A percentile compares a stretch with the other conserved stretches of the same genome.
phyloP scores from a whole-genome alignment of 92 coral and sea anemone genomes.

The Umimayanthus chanpuru region DNA sequence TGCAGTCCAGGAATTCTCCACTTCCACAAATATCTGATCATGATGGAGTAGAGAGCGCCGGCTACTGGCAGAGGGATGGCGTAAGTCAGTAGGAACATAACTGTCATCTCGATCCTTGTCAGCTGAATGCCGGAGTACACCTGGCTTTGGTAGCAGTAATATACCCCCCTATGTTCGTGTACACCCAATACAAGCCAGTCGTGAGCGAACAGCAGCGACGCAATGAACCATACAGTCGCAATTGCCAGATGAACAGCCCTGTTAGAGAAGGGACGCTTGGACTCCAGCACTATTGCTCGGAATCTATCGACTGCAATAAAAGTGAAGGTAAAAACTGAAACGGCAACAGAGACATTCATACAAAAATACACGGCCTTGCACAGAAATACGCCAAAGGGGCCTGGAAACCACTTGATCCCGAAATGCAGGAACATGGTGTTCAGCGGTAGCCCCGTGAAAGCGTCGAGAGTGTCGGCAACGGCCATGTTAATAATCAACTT shows the following conservation, averaged over 20 bases:
- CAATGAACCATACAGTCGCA: neutral
- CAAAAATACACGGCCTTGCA: conserved; percentile 37
- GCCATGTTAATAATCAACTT: conserved; percentile 41
- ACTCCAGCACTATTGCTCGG: conserved; percentile 38
- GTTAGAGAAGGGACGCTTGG: conserved; percentile 33
- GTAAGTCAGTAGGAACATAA: conserved; percentile 7
- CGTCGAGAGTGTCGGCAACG: conserved; percentile 30
- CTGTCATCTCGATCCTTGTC: conserved; percentile 29
- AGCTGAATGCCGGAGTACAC: neutral
- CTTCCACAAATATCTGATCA: conserved; percentile 34
- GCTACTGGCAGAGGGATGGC: conserved; percentile 30
- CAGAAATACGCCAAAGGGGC: conserved; percentile 12
- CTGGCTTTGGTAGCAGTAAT: conserved; percentile 30
- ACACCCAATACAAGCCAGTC: conserved; percentile 19
- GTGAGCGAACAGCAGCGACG: conserved; percentile 19
- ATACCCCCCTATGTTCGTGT: neutral
- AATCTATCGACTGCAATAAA: conserved; percentile 35
- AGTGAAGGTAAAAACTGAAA: conserved; percentile 33
- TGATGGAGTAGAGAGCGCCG: conserved; percentile 10
- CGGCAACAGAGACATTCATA: conserved; percentile 33
- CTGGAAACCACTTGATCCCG: conserved; percentile 29
- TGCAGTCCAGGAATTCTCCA: conserved; percentile 37
- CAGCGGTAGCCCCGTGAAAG: conserved; percentile 44
- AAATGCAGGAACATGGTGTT: conserved; percentile 15
- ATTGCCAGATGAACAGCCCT: conserved; percentile 27